Percentiles rank a stretch among this genome's conserved stretches.
phyloP scores from a whole-genome alignment of 2,797 vertebrate genomes.

The Gymnocypris eckloni region DNA sequence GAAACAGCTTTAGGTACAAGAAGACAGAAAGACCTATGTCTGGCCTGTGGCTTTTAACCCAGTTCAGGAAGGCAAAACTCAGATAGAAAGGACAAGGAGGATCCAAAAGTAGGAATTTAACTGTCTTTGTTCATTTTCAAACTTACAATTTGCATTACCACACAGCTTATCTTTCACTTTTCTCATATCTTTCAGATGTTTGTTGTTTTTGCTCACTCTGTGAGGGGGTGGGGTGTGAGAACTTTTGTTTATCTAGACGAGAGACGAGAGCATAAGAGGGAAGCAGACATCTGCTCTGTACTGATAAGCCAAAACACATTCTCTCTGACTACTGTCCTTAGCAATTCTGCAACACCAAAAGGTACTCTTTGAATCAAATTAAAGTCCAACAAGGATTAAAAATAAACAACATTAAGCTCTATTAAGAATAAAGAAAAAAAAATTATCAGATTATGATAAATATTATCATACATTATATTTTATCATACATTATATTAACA shows the following conservation, averaged over 20 bases:
- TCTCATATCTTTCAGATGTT: not conserved
- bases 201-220: not conserved
- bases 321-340: not conserved
- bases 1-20: not conserved
- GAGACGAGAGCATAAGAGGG: not conserved
- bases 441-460: not conserved
- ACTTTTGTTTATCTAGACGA: not conserved
- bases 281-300: conserved; percentile 1
- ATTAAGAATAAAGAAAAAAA: not conserved
- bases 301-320: not conserved
- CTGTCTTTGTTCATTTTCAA: not conserved
- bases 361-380: not conserved
- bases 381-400: not conserved
- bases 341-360: not conserved
- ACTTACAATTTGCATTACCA: not conserved
- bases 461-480: not conserved
- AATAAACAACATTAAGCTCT: not conserved
- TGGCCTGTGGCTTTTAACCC: not conserved
- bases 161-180: not conserved
- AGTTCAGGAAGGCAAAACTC: not conserved
- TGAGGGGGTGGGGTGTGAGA: conserved; percentile 19
- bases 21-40: not conserved
- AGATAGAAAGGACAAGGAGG: not conserved
- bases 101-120: not conserved
- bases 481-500: too few relatives aligned